Conservation (phyloP, 2,888 invertebrate genomes). For the Smittia sp. region DNA sequence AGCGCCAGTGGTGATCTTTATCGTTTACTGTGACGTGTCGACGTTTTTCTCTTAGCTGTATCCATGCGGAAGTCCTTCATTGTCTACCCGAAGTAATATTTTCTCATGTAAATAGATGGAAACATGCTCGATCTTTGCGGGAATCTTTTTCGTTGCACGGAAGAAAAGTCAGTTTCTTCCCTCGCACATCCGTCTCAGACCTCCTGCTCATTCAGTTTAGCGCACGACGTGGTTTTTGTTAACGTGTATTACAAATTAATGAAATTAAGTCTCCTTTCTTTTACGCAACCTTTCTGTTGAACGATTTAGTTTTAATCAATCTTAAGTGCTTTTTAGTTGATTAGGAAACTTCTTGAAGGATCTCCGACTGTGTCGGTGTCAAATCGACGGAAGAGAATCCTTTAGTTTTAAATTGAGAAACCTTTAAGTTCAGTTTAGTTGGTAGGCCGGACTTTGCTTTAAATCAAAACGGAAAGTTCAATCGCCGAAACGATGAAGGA, state of each 20-base stretch:
- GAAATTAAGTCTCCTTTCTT: slow-evolving; percentile 32
- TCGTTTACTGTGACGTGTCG: no score
- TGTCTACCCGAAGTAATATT: no score
- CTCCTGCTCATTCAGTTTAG: background rate
- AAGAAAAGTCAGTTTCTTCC: background rate
- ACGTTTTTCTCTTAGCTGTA: no score
- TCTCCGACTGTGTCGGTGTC: background rate
- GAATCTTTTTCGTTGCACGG: background rate
- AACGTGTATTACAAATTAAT: slow-evolving; percentile 39
- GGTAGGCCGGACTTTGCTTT: background rate
- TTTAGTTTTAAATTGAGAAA: background rate
- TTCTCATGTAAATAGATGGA: no score
- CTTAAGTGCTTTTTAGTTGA: slow-evolving; percentile 22
- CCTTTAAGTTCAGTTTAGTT: slow-evolving; percentile 27
- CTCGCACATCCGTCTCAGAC: background rate
- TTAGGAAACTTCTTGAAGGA: slow-evolving; percentile 9
- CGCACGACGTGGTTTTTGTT: slow-evolving; percentile 25
- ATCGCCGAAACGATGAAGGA: background rate
- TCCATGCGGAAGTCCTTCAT: no score
- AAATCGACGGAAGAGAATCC: background rate
- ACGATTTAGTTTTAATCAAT: slow-evolving; percentile 3
- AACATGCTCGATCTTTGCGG: no score
- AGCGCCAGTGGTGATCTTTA: no score
- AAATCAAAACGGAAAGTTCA: background rate
- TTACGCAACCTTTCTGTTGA: slow-evolving; percentile 25